Percentiles rank a stretch among this genome's conserved stretches.
phyloP scores from a whole-genome alignment of 2,113 vertebrate genomes.

The Cyprinodon tularosa region DNA sequence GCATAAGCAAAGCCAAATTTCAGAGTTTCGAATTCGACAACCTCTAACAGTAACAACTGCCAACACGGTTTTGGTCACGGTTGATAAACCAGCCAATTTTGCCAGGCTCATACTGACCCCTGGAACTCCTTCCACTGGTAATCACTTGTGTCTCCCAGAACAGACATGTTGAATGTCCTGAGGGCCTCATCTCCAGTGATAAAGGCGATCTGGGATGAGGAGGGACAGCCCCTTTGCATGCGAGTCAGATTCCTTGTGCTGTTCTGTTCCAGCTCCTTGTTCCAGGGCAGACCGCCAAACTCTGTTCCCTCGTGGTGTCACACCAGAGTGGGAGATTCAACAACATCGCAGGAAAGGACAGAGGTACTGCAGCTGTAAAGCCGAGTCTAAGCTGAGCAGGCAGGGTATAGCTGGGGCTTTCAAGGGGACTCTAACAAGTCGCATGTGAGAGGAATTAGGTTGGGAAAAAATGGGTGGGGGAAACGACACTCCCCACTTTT shows the following conservation, averaged over 20 bases:
- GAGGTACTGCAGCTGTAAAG: neutral
- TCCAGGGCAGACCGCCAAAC: neutral
- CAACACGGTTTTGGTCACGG: too few relatives aligned
- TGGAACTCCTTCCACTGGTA: slow-evolving; percentile 81
- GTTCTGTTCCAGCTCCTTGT: neutral
- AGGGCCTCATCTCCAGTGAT: slow-evolving; percentile 36
- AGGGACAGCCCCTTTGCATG: slow-evolving; percentile 33
- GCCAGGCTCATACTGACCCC: slow-evolving; percentile 72
- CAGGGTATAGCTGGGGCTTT: slow-evolving; percentile 27
- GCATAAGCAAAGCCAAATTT: too few relatives aligned
- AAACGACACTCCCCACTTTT: neutral
- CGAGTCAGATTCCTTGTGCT: slow-evolving; percentile 20
- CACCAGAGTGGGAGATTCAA: slow-evolving; percentile 54
- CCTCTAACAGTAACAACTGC: too few relatives aligned
- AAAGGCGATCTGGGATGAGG: slow-evolving; percentile 31
- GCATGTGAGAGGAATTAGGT: slow-evolving; percentile 78
- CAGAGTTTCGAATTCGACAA: too few relatives aligned
- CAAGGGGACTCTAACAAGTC: slow-evolving; percentile 56
- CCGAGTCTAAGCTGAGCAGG: slow-evolving; percentile 4
- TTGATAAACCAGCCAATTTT: neutral
- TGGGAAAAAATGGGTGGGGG: neutral
- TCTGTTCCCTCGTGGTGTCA: slow-evolving; percentile 15
- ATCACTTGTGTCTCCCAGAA: slow-evolving; percentile 61
- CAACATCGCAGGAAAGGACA: slow-evolving; percentile 27
- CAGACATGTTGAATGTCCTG: slow-evolving; percentile 54